Conservation (phyloP, 2,113 vertebrate species). For the Cyprinodon variegatus region DNA sequence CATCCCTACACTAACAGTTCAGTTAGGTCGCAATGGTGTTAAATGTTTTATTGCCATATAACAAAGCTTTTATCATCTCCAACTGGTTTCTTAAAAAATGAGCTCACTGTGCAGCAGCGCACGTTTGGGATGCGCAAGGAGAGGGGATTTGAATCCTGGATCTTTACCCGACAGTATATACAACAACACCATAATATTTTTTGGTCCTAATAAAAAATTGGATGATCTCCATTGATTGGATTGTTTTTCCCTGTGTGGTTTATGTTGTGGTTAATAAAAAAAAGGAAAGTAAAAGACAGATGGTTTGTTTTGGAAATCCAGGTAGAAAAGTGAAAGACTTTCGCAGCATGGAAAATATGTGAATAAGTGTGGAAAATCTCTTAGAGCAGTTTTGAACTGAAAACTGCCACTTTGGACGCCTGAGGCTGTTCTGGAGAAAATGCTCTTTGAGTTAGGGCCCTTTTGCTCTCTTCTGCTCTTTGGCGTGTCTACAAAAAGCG, state of each 20-base stretch:
- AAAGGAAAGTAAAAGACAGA: not conserved
- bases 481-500: conserved; percentile 48
- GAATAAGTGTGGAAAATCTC: conserved; percentile 19
- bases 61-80: no score
- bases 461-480: conserved; percentile 35
- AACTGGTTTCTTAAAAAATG: no score
- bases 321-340: conserved; percentile 12
- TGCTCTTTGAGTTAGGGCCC: conserved; percentile 56
- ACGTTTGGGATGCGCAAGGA: no score
- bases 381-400: conserved; percentile 35
- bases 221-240: no score
- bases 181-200: no score
- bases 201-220: no score
- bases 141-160: no score
- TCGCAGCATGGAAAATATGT: conserved; percentile 17
- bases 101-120: no score
- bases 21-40: not conserved
- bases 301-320: not conserved
- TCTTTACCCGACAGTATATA: no score
- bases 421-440: conserved; percentile 44
- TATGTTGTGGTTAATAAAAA: no score
- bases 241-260: no score
- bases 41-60: not conserved
- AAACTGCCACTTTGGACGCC: conserved; percentile 56
- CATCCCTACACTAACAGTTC: not conserved